These are phyloP conservation scores for Scleropages formosus DNA, from an alignment of 2,797 vertebrate genomes.

Conservation along the genomic window DNA sequence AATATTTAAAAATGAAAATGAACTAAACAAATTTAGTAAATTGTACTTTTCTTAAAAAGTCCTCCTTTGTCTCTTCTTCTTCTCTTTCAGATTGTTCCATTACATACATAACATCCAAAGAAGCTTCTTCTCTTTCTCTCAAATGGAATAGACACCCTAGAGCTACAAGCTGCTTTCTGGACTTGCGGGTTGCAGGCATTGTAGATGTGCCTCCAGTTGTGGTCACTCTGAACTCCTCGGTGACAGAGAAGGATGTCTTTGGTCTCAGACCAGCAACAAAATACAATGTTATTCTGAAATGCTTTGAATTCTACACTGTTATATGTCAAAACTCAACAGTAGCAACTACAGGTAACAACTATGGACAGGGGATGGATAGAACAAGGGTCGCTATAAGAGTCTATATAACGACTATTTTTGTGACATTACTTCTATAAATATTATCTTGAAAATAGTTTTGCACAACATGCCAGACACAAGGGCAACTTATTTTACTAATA, in stretches of 20 bases:
- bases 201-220: conserved; percentile 55
- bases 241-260: conserved; percentile 53
- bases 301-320: conserved; percentile 38
- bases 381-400: too few relatives aligned
- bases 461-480: too few relatives aligned
- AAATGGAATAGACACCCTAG: conserved; percentile 53
- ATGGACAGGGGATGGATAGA: not conserved
- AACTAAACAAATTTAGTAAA: too few relatives aligned
- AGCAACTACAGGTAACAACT: conserved; percentile 64
- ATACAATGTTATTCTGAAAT: conserved; percentile 66
- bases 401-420: too few relatives aligned
- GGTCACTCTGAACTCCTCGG: conserved; percentile 28
- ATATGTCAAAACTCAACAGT: conserved; percentile 42
- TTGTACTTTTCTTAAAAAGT: too few relatives aligned
- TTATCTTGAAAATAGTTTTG: too few relatives aligned
- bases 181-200: conserved; percentile 59
- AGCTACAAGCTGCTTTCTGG: conserved; percentile 58
- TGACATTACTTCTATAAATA: too few relatives aligned
- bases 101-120: conserved; percentile 58
- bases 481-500: too few relatives aligned
- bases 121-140: conserved; percentile 62
- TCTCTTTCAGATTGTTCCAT: conserved; percentile 62
- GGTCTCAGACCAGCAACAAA: conserved; percentile 62
- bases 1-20: too few relatives aligned
- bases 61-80: not conserved